A percentile compares a stretch with the other conserved stretches of the same genome.
Conservation (phyloP, 2,888 invertebrate species). For the Mythimna ferrago region DNA sequence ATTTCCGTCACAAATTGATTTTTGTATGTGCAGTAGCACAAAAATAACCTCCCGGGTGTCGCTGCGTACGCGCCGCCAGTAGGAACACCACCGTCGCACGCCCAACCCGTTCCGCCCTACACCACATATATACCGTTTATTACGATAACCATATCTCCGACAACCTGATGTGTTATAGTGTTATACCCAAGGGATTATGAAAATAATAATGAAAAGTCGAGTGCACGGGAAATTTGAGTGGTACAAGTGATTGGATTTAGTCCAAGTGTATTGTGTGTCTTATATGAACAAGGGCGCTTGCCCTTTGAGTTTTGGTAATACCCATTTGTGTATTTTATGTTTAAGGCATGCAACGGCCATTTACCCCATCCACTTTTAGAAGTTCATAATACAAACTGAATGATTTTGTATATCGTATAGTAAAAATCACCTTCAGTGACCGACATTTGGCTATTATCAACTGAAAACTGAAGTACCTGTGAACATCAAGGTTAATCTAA, state of each 20-base stretch:
- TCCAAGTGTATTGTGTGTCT: conserved; percentile 82
- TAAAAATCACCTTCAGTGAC: conserved; percentile 40
- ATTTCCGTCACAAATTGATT: conserved; percentile 88
- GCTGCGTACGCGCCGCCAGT: conserved; percentile 81
- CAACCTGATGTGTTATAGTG: conserved; percentile 55
- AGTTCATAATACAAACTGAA: not conserved
- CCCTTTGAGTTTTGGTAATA: conserved; percentile 77
- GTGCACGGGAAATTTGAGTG: conserved; percentile 72
- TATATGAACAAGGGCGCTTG: conserved; percentile 72
- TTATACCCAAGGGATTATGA: conserved; percentile 63
- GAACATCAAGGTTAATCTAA: conserved; percentile 40
- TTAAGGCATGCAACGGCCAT: conserved; percentile 22
- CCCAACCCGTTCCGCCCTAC: conserved; percentile 77
- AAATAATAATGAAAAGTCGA: conserved; percentile 53
- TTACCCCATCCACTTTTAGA: conserved; percentile 21
- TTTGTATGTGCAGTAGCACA: conserved; percentile 88
- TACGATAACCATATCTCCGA: conserved; percentile 65
- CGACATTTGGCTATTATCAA: conserved; percentile 7
- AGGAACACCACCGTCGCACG: conserved; percentile 73
- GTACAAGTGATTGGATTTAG: conserved; percentile 76
- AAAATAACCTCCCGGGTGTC: conserved; percentile 89
- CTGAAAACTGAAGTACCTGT: conserved; percentile 18
- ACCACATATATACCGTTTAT: conserved; percentile 70
- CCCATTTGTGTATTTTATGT: conserved; percentile 52
- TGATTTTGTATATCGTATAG: not conserved